phyloP scores from a whole-genome alignment of 2,113 vertebrate genomes.

The Thomomys bottae region DNA sequence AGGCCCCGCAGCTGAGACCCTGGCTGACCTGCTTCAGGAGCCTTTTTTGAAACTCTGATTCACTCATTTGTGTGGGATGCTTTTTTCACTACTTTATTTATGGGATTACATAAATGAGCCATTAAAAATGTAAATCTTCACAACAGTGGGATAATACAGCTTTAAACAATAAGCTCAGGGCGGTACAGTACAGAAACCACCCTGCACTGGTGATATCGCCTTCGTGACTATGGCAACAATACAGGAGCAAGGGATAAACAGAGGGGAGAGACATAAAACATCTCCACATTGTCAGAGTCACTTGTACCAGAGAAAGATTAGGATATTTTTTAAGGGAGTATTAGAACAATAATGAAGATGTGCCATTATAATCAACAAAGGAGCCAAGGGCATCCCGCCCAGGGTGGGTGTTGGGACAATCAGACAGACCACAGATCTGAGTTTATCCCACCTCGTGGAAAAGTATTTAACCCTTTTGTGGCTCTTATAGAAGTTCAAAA shows the following conservation, averaged over 20 bases:
- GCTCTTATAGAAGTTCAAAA: conserved; percentile 53
- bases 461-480: conserved; percentile 85
- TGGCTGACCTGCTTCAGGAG: conserved; percentile 88
- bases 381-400: conserved; percentile 81
- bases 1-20: conserved; percentile 91
- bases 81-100: conserved; percentile 91
- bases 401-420: conserved; percentile 85
- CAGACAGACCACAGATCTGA: conserved; percentile 72
- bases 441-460: conserved; percentile 83
- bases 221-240: conserved; percentile 88
- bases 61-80: conserved; percentile 90
- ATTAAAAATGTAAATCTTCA: conserved; percentile 95
- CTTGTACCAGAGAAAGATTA: conserved; percentile 86
- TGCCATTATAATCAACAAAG: conserved; percentile 86
- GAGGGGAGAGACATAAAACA: conserved; percentile 83
- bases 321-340: conserved; percentile 79
- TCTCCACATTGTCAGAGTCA: conserved; percentile 81
- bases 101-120: conserved; percentile 94
- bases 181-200: conserved; percentile 87
- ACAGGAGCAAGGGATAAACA: conserved; percentile 78
- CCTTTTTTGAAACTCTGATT: conserved; percentile 86
- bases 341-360: conserved; percentile 90
- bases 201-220: conserved; percentile 81
- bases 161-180: conserved; percentile 89
- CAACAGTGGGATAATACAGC: conserved; percentile 90